Conservation (phyloP, 2,797 vertebrate species). For the Oreochromis mossambicus region DNA sequence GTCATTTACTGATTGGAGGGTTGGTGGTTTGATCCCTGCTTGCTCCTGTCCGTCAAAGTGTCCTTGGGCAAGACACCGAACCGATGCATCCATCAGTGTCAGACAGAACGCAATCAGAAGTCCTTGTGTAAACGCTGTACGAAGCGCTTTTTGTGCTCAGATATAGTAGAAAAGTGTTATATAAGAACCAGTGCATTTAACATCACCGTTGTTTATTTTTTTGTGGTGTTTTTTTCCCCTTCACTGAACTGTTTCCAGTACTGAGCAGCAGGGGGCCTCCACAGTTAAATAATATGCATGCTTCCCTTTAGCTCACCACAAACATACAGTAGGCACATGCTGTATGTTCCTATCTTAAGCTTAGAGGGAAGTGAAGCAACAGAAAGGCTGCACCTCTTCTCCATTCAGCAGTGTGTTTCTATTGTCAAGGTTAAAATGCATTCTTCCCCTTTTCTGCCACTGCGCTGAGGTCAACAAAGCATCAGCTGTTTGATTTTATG, state of each 20-base stretch:
- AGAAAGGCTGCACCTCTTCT: background rate
- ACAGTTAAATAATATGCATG: background rate
- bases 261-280: conserved; percentile 59
- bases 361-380: conserved; percentile 25
- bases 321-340: background rate
- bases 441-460: conserved; percentile 10
- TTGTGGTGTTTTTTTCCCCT: background rate
- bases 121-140: background rate
- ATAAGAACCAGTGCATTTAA: background rate
- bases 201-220: background rate
- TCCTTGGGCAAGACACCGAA: background rate
- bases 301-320: background rate
- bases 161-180: background rate
- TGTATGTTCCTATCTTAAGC: background rate
- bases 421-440: background rate
- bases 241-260: background rate
- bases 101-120: background rate
- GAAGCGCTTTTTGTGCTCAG: background rate
- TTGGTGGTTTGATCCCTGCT: background rate
- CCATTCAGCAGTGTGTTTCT: background rate
- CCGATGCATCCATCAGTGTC: background rate
- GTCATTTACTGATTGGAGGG: background rate
- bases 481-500: background rate
- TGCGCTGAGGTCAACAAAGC: background rate
- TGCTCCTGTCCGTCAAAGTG: background rate